A percentile compares a stretch with the other conserved stretches of the same genome.
These are phyloP conservation scores for Oasisia sp. DNA, from an alignment of 2,888 invertebrate species.

Conservation along the genomic window DNA sequence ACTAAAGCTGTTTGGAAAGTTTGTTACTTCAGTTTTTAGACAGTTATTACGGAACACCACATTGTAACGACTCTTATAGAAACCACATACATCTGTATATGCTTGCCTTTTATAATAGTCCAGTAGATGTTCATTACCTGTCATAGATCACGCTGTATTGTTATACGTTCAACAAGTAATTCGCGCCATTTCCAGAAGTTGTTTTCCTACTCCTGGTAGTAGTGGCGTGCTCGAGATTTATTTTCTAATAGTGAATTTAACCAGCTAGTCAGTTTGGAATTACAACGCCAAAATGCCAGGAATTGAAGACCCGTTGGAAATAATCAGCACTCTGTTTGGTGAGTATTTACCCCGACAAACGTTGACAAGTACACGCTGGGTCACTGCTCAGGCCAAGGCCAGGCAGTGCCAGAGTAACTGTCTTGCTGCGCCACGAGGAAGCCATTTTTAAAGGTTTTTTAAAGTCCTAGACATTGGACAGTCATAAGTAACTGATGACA, in stretches of 20 bases:
- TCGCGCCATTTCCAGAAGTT: not conserved
- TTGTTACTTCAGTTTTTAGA: not conserved
- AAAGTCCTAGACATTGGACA: too few relatives aligned
- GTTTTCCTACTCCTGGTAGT: too few relatives aligned
- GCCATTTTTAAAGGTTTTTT: not conserved
- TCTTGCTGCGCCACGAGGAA: not conserved
- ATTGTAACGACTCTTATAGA: not conserved
- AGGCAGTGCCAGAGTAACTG: too few relatives aligned
- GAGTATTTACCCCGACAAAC: slow-evolving; percentile 14
- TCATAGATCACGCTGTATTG: not conserved
- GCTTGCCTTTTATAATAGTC: not conserved
- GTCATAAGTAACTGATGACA: too few relatives aligned
- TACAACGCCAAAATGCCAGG: slow-evolving; percentile 34
- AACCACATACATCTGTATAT: not conserved
- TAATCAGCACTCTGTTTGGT: slow-evolving; percentile 35
- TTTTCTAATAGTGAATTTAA: not conserved
- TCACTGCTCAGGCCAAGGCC: too few relatives aligned
- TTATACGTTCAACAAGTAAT: not conserved
- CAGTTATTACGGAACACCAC: not conserved
- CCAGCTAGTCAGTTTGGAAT: not conserved
- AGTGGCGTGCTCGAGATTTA: not conserved
- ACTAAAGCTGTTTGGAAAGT: not conserved
- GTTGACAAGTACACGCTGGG: not conserved
- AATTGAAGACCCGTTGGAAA: slow-evolving; percentile 37
- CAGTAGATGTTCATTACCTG: not conserved